Percentiles rank a stretch among this genome's conserved stretches.
Evolutionary conservation across 2,797 vertebrate genomes (phyloP).

Genomic region (Pelobates cultripes): DNA sequence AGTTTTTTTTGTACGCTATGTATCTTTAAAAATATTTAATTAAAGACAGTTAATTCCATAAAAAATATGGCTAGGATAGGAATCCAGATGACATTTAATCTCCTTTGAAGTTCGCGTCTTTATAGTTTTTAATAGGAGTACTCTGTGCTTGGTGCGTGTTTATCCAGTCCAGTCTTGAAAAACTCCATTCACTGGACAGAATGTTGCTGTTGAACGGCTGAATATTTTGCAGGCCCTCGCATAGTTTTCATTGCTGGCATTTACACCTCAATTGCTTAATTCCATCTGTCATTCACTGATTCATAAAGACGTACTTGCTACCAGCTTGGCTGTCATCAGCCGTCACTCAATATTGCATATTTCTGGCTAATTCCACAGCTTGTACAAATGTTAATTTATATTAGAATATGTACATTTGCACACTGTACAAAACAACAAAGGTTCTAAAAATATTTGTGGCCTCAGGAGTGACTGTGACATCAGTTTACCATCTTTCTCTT

Average conservation of each 20-base stretch:
- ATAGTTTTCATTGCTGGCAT: constrained; percentile 17
- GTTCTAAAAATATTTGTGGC: no score
- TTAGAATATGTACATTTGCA: not conserved
- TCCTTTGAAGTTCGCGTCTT: constrained; percentile 37
- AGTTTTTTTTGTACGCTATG: not conserved
- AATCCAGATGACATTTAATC: constrained; percentile 41
- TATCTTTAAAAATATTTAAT: not conserved
- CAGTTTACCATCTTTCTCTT: no score
- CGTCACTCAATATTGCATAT: constrained; percentile 6
- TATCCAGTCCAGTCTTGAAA: constrained; percentile 30
- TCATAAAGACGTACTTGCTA: constrained; percentile 26
- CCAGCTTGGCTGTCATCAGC: constrained; percentile 26
- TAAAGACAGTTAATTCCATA: not conserved
- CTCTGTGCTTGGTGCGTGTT: constrained; percentile 32
- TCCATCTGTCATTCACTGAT: constrained; percentile 42
- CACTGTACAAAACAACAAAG: not conserved
- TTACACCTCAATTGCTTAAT: constrained; percentile 39
- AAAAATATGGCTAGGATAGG: constrained; percentile 21
- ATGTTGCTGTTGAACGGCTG: constrained; percentile 28
- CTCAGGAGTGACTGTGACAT: no score
- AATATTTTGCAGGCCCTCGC: constrained; percentile 7
- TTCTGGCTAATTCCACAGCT: not conserved
- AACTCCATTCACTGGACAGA: constrained; percentile 26
- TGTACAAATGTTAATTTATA: not conserved
- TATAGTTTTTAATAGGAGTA: constrained; percentile 7